Conservation (phyloP, 2,888 invertebrate genomes). For the Pinctada fucata region DNA sequence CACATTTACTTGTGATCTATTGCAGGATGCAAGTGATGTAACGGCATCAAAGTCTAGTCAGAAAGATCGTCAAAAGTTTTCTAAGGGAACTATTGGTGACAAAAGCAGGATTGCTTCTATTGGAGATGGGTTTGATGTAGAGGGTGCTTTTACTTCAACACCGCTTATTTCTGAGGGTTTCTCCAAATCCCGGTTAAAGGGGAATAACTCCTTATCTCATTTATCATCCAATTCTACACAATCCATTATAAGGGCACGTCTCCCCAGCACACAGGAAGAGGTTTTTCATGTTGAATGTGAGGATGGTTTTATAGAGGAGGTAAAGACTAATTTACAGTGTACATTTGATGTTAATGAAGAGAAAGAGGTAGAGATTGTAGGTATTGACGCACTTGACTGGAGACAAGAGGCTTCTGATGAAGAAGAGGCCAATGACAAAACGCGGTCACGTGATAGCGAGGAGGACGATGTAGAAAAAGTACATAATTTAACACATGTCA, state of each 20-base stretch:
- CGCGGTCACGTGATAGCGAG: not conserved
- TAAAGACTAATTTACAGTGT: slow-evolving; percentile 51
- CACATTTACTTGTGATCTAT: slow-evolving; percentile 47
- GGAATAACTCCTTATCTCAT: not conserved
- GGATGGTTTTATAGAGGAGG: slow-evolving; percentile 15
- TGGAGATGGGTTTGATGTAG: slow-evolving; percentile 48
- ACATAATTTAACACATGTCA: not conserved
- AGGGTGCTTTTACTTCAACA: slow-evolving; percentile 54
- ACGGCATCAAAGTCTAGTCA: slow-evolving; percentile 5
- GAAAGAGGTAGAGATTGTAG: slow-evolving; percentile 23
- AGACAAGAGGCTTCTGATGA: slow-evolving; percentile 37
- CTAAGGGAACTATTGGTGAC: slow-evolving; percentile 7
- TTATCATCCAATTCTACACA: not conserved
- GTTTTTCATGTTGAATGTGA: slow-evolving; percentile 13
- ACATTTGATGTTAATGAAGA: slow-evolving; percentile 55
- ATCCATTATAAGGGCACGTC: not conserved
- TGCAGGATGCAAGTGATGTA: slow-evolving; percentile 43
- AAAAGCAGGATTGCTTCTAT: slow-evolving; percentile 45
- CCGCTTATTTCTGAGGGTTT: slow-evolving; percentile 48
- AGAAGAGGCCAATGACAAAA: slow-evolving; percentile 24
- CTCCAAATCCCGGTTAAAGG: slow-evolving; percentile 29
- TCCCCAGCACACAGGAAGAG: slow-evolving; percentile 4
- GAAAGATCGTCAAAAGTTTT: slow-evolving; percentile 34
- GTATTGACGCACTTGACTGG: slow-evolving; percentile 39
- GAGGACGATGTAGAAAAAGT: slow-evolving; percentile 7